Evolutionary conservation across 2,113 vertebrate genomes (phyloP), one percentile per base, ranked within the genome.

Genomic region (Psilopogon haemacephalus): DNA sequence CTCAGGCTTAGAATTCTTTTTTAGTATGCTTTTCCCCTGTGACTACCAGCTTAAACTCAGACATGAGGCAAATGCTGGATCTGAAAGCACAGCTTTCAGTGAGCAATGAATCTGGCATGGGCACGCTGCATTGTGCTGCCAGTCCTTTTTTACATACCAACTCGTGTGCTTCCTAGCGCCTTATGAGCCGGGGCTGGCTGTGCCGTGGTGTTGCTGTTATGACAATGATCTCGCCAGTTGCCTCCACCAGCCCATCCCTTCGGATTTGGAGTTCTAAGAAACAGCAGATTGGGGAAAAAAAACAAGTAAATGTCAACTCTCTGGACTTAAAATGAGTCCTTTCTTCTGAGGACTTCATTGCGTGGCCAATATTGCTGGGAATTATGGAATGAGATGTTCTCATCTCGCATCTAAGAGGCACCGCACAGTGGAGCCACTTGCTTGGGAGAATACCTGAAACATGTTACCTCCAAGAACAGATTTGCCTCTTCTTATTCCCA

Each of bases 281-380:
- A 77, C 52, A 85, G 72, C 84, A 93, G 94, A 95, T 91, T 95
- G 95, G 68, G 58, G 48, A 50, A 90, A 92, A 90, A 92, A 94
- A 95, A 93, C 33, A 89, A 94, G 72, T 92, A 96, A 96, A 96
- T 91, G 84, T 93, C 94, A 93, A 71, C 60, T 73, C 59, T 92
- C 78, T 91, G 78, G 91, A 83, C 74, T 87, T 93, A 40, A 93
- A 93, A 96, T 92, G 5, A 42, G 62, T 70, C 59, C 37, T 67
- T 87, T 93, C 89, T 90, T 93, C 59, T 64, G 81, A 85, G 68
- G 52, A 38, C 62, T 42, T 83, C 71, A 14, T 55, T 70, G 59
- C 14, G 35, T 28, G 30, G 80, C 35, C 16, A 67, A 37, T 93
- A 67, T 75, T 92, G 33, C 63, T 63, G 37, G 17, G 50, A 86